Evolutionary conservation across 2,888 invertebrate species (phyloP).

Genomic region (Ceraclea dissimilis): DNA sequence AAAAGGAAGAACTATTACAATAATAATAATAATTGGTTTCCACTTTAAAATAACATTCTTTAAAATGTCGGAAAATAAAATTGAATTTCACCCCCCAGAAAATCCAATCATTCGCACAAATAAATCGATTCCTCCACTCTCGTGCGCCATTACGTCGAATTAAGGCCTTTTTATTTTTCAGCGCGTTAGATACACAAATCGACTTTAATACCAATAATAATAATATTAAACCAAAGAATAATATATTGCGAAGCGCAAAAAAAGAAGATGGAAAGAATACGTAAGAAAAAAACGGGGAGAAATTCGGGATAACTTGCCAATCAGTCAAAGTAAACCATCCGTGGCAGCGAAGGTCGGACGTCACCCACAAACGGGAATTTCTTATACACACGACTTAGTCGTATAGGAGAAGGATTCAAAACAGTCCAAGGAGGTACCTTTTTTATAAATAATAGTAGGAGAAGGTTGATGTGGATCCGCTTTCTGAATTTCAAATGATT

Average conservation of each 20-base stretch:
- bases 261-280: not conserved
- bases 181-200: conserved; percentile 16
- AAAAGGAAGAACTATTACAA: too few species aligned
- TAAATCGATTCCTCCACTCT: conserved; percentile 23
- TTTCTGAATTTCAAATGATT: conserved; percentile 9
- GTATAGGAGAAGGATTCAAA: not conserved
- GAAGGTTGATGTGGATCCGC: not conserved
- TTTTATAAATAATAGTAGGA: not conserved
- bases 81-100: conserved; percentile 25
- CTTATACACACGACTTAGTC: not conserved
- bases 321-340: not conserved
- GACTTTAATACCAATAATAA: not conserved
- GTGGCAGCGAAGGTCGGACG: not conserved
- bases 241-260: not conserved
- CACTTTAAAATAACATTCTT: conserved; percentile 15
- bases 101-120: conserved; percentile 26
- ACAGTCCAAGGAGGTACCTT: not conserved
- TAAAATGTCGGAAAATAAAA: conserved; percentile 21
- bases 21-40: not conserved
- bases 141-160: too few species aligned
- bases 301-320: not conserved
- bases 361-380: not conserved
- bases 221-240: not conserved
- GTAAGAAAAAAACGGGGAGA: too few species aligned
- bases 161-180: conserved; percentile 16